phyloP scores from a whole-genome alignment of 2,888 invertebrate genomes.

The Chloroclysta siterata region DNA sequence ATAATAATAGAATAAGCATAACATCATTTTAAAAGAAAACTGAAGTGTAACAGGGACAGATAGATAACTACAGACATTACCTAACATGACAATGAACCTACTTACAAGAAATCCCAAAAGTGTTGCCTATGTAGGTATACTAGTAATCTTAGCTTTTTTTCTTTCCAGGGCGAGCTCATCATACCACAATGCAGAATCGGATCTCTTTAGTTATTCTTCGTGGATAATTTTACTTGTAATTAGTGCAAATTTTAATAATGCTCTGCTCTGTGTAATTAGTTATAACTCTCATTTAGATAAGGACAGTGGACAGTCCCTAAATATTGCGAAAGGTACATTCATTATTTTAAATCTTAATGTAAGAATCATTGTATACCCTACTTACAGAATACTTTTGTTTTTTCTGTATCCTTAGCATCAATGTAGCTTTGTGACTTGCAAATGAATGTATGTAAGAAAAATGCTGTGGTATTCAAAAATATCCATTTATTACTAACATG shows the following conservation, averaged over 20 bases:
- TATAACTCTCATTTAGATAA: slow-evolving; percentile 48
- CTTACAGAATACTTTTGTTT: slow-evolving; percentile 9
- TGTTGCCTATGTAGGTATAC: too few species aligned
- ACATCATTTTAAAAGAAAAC: too few species aligned
- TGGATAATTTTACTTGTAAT: slow-evolving; percentile 66
- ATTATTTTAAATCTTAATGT: slow-evolving; percentile 22
- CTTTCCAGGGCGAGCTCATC: slow-evolving; percentile 56
- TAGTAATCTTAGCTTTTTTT: too few species aligned
- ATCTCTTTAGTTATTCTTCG: slow-evolving; percentile 75
- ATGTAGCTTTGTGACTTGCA: slow-evolving; percentile 24
- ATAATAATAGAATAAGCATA: too few species aligned
- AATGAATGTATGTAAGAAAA: slow-evolving; percentile 3
- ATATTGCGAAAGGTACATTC: slow-evolving; percentile 13
- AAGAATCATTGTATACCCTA: too few species aligned
- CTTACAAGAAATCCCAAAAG: too few species aligned
- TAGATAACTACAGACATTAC: too few species aligned
- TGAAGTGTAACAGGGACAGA: too few species aligned
- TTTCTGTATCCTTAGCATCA: not conserved
- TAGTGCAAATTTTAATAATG: slow-evolving; percentile 71
- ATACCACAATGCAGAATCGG: slow-evolving; percentile 70
- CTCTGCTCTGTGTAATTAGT: slow-evolving; percentile 62
- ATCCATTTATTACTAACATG: not conserved
- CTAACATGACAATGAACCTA: too few species aligned
- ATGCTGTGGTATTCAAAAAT: not conserved
- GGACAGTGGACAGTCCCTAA: slow-evolving; percentile 40